A percentile compares a stretch with the other conserved stretches of the same genome.
These are phyloP conservation scores for Orius laevigatus DNA, from an alignment of 1,140 invertebrate genomes.

Conservation along the genomic window DNA sequence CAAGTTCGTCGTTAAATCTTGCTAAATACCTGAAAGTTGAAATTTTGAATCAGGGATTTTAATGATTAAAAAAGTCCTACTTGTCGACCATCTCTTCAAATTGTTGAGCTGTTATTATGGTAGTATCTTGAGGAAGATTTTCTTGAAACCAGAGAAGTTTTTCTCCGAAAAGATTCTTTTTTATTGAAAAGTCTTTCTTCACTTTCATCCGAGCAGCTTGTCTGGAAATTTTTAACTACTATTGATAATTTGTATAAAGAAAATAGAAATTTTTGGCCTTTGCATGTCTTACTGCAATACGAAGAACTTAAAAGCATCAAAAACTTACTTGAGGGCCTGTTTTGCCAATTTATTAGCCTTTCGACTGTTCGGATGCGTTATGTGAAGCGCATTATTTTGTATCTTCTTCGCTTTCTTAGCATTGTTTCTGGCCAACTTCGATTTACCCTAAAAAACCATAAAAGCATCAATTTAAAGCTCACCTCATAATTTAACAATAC, in stretches of 20 bases:
- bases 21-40: slow-evolving; percentile 32
- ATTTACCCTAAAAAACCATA: slow-evolving; percentile 9
- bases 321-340: slow-evolving; percentile 15
- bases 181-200: slow-evolving; percentile 17
- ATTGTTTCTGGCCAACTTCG: too few species aligned
- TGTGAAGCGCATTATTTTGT: slow-evolving; percentile 1
- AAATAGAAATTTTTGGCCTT: not conserved
- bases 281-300: not conserved
- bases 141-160: slow-evolving; percentile 23
- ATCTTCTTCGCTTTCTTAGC: slow-evolving; percentile 4
- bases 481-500: too few species aligned
- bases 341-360: slow-evolving; percentile 21
- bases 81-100: too few species aligned
- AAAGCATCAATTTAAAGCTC: too few species aligned
- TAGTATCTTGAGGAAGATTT: slow-evolving; percentile 9
- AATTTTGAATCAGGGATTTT: too few species aligned
- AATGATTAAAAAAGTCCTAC: too few species aligned
- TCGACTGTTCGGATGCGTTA: slow-evolving; percentile 21
- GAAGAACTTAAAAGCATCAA: not conserved
- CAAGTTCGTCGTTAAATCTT: slow-evolving; percentile 57
- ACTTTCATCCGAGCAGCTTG: slow-evolving; percentile 15
- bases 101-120: too few species aligned
- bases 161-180: slow-evolving; percentile 20
- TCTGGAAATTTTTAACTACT: slow-evolving; percentile 9
- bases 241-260: not conserved